Conservation (phyloP, 1,140 invertebrate genomes). For the Rhizoglyphus robini region DNA sequence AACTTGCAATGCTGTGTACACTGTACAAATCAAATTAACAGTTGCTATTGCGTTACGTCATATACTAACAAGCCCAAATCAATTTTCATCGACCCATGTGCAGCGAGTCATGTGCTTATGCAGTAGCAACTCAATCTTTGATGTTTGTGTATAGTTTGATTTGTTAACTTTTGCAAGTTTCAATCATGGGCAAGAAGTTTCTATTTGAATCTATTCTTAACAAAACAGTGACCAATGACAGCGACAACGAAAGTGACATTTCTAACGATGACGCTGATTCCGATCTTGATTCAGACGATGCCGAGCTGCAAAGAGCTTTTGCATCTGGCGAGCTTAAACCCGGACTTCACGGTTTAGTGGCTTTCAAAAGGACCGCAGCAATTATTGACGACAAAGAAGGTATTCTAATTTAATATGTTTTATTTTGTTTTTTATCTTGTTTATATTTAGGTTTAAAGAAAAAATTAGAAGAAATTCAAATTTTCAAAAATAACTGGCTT, state of each 20-base stretch:
- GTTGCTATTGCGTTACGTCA: no score
- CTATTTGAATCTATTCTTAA: slow-evolving; percentile 1
- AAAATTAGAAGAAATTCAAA: slow-evolving; percentile 54
- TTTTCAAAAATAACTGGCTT: slow-evolving; percentile 59
- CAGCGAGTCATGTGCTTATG: no score
- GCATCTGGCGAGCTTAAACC: slow-evolving; percentile 61
- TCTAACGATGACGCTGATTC: not conserved
- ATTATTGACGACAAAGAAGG: slow-evolving; percentile 36
- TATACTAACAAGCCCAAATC: no score
- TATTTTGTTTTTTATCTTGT: not conserved
- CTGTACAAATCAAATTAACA: no score
- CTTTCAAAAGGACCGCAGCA: slow-evolving; percentile 28
- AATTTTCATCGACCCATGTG: no score
- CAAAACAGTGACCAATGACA: not conserved
- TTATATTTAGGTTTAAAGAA: slow-evolving; percentile 40
- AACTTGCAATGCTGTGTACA: no score
- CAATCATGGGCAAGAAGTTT: slow-evolving; percentile 1
- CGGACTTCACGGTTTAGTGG: slow-evolving; percentile 53
- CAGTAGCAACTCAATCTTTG: no score
- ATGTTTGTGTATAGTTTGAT: not conserved
- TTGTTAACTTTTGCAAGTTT: not conserved
- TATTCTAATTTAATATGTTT: no score
- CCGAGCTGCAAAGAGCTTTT: slow-evolving; percentile 67
- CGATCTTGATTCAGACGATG: slow-evolving; percentile 13
- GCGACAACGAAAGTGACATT: not conserved